Base-by-base conservation (phyloP, 2,888 invertebrate genomes). In the Drosophila multiciliata region DNA sequence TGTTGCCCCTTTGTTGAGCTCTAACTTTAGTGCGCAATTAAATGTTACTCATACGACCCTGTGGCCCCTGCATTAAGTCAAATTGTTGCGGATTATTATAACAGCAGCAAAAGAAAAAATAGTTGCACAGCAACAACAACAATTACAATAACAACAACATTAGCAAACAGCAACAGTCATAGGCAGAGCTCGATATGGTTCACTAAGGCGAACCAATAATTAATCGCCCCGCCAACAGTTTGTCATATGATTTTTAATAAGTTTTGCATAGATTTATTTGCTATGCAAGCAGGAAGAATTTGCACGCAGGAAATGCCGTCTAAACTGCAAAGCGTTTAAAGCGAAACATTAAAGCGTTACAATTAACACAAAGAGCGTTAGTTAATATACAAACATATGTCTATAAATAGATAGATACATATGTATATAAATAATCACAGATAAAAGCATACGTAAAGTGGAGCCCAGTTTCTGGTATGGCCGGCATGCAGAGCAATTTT, bases 21-120 rank as follows among this genome's bases (percentile, higher is more conserved):
- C 38, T 17, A 49, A 33, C 60, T 70, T 54, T 66, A 68, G 65
- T 60, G 54, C 60, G 78, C 88, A 87, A 89, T 89, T 87, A 87
- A 87, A 82, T 75, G 86, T 87, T 87, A 87, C 90, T 87, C 90
- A 87, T 89, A 86, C 87, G 88, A 88, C 87, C 90, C 90, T 87
- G 86, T 83, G 83, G 78, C 78, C 80, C 74, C 75, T 68, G 87
- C 84, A 83, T 88, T 86, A 86, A 84, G 80, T 73, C 70, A 78
- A 80, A 86, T 83, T 85, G 73, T 80, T 82, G 75, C 73, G 60
- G 75, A 80, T 89, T 82, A 87, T 87, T 89, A 84, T 61, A 73
- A 58, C 70, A 65, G 60, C 57, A 62, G 54, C 42, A 45, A 45
- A 38, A 40, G 17, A 17, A 40, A 62, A 42, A 53, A 11, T 20